Base-by-base conservation (phyloP, 2,797 vertebrate genomes). In the Cossypha niveicapilla region DNA sequence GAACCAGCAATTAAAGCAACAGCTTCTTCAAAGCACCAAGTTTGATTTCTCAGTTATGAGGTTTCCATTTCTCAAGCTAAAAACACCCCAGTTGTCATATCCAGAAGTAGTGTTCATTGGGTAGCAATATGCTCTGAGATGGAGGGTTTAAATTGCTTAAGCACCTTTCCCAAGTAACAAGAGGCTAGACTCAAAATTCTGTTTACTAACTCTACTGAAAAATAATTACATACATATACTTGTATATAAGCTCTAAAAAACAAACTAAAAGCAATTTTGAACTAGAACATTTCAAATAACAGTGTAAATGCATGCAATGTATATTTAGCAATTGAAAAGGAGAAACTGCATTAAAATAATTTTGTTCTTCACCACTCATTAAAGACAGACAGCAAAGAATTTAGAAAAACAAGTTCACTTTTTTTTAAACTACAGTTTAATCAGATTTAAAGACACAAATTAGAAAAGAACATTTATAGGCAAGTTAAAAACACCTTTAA, bases 401-500 rank as follows among this genome's bases (percentile, higher is more conserved):
- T 87, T 16, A 92, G 92, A 72, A 92, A 91, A 85, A 85, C 80
- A 89, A 88, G 88, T 48, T 80, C n/a, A 35, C 11, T n/a, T 97
- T 94, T 96, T 96, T 96, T 98, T 96, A 97, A 97, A 97, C 97
- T 97, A 97, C 96, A 56, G 73, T 98, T 98, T 98, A 98, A 98
- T 98, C 94, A 82, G 87, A 95, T 97, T 96, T 96, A 96, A 98
- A 97, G 97, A 98, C 97, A 97, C 94, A 97, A 92, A 97, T 97
- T 97, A 97, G 97, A 97, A 97, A 97, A 95, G 96, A 96, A 97
- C 97, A 97, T 95, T 96, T 96, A 96, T 92, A 95, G 74, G 90
- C 94, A 96, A 96, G 97, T 97, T 98, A 97, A 97, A 98, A 98
- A 98, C 96, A 97, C 94, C 87, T 96, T 96, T 93, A 95, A 97